Base-by-base conservation (phyloP, 2,113 vertebrate species). In the Chloropsis cyanopogon region DNA sequence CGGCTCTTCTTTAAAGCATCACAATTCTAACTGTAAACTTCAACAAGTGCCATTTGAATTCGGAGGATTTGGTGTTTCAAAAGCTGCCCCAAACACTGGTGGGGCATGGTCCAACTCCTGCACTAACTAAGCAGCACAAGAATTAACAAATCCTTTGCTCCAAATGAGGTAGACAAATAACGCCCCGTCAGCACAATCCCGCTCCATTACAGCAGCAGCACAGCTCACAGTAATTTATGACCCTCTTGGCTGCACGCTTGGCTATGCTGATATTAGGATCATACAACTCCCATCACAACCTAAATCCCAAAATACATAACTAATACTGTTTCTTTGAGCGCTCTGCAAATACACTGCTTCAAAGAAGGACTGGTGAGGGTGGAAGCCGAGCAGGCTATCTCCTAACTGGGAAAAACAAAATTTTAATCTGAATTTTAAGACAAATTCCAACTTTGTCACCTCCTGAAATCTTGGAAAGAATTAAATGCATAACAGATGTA, bases 381-480 rank as follows among this genome's bases (percentile, higher is more conserved):
- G 1, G 66, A 61, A 57, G n/a, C 18, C n/a, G 6, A 60, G 35
- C 54, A 82, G 44, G 66, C 66, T 76, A 79, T n/a, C 85, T 64
- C 78, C 41, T 81, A 61, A 87, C 71, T 76, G 31, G 37, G 56
- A 75, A 82, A 86, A 61, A 82, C 57, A 72, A 90, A 47, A 61
- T 37, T 76, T 88, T 47, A 3, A 78, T 78, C 75, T 92, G 28
- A 60, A 82, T 79, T 91, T 92, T 61, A 60, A 95, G 73, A 78
- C 39, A 31, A 78, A 71, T 93, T 93, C 79, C 88, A 94, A 88
- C 79, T 92, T 77, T 80, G 66, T 86, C 92, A 94, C 88, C 94
- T 92, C 75, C 76, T 60, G 79, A 93, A 93, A 92, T 93, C 88
- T 92, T 93, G 88, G 85, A 94, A 71, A 89, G 92, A 95, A 93